Percentiles rank a stretch among this genome's conserved stretches.
Conservation (phyloP, 2,797 vertebrate species). For the Rhinatrema bivittatum region DNA sequence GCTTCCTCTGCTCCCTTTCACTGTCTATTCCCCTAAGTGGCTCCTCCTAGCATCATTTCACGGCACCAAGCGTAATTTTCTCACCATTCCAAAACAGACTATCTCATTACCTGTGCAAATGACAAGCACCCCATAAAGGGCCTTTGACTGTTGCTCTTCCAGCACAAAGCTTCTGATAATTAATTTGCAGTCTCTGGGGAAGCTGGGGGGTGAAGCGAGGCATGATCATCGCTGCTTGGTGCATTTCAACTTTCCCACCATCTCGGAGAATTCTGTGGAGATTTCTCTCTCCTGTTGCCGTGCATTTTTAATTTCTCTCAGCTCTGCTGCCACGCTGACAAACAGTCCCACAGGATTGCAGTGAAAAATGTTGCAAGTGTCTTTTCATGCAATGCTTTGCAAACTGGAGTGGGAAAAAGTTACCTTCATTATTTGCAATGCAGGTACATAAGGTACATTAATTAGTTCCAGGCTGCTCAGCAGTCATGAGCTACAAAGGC, state of each 20-base stretch:
- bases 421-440: constrained; percentile 39
- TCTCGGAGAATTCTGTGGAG: constrained; percentile 23
- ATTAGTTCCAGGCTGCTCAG: constrained; percentile 28
- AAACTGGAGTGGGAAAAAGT: constrained; percentile 5
- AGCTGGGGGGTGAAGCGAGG: constrained; percentile 3
- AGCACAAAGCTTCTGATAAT: constrained; percentile 30
- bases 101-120: constrained; percentile 37
- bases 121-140: constrained; percentile 13
- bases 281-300: constrained; percentile 7
- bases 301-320: constrained; percentile 22
- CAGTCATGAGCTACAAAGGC: constrained; percentile 13
- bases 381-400: constrained; percentile 1
- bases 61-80: constrained; percentile 16
- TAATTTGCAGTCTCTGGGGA: constrained; percentile 34
- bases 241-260: constrained; percentile 49
- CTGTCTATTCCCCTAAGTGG: too few species aligned
- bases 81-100: constrained; percentile 26
- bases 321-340: neutral
- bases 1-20: too few species aligned
- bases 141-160: neutral
- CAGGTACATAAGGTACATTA: constrained; percentile 18
- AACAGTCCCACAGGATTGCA: constrained; percentile 18
- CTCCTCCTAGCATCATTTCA: neutral
- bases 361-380: constrained; percentile 19
- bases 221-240: constrained; percentile 24